Evolutionary conservation across 2,888 invertebrate species (phyloP).

Genomic region (Eurytoma californica): DNA sequence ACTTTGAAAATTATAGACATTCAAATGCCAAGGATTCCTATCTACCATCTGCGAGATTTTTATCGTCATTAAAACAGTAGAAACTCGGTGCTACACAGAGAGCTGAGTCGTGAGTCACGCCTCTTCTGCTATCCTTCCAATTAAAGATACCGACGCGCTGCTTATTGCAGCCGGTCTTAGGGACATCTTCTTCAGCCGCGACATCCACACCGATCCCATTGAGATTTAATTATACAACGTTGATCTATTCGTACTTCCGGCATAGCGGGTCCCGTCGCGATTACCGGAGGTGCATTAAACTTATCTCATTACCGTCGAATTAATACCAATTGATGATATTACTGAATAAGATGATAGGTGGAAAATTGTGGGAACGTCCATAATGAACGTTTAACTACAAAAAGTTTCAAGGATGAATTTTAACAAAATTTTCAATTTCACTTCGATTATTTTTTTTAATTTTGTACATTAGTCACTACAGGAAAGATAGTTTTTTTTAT

Average conservation of each 20-base stretch:
- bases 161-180: conserved; percentile 49
- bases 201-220: conserved; percentile 31
- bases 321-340: neutral
- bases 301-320: conserved; percentile 24
- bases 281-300: conserved; percentile 3
- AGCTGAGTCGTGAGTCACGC: conserved; percentile 52
- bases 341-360: too few relatives aligned
- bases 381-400: too few relatives aligned
- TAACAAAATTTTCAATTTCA: too few relatives aligned
- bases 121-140: conserved; percentile 60
- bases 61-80: conserved; percentile 55
- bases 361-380: too few relatives aligned
- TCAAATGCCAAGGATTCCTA: conserved; percentile 43
- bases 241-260: conserved; percentile 2
- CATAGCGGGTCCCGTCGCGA: neutral
- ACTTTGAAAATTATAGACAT: conserved; percentile 51
- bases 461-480: too few relatives aligned
- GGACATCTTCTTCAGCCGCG: conserved; percentile 51
- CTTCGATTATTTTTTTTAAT: too few relatives aligned
- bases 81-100: conserved; percentile 28
- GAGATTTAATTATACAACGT: conserved; percentile 50
- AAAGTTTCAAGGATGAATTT: too few relatives aligned
- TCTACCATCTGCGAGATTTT: conserved; percentile 53
- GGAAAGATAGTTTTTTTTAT: too few relatives aligned
- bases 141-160: conserved; percentile 60